These are phyloP conservation scores for Simalia tracyae DNA, from an alignment of 2,797 vertebrate genomes.

Conservation along the genomic window DNA sequence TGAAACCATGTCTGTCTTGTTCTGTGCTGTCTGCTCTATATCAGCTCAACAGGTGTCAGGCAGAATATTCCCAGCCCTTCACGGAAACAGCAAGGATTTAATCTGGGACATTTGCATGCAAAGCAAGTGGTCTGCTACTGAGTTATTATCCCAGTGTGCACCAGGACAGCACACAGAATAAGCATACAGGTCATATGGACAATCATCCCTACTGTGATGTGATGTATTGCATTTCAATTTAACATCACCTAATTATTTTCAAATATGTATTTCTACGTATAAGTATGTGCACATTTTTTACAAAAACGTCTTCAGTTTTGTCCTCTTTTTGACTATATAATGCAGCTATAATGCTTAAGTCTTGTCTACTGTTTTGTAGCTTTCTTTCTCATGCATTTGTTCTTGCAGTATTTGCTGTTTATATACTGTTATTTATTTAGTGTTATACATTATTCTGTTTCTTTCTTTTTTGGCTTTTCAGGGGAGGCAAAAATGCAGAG, in stretches of 20 bases:
- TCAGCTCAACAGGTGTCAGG: not conserved
- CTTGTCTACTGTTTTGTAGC: not conserved
- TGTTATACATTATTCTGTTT: not conserved
- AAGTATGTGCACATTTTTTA: too few species aligned
- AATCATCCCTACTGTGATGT: not conserved
- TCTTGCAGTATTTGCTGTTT: not conserved
- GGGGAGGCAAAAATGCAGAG: not conserved
- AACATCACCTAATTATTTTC: not conserved
- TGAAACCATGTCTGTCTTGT: not conserved
- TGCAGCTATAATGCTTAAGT: not conserved
- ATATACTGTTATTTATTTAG: not conserved
- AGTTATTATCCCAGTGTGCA: not conserved
- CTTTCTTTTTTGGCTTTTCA: not conserved
- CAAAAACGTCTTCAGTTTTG: not conserved
- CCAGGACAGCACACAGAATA: not conserved
- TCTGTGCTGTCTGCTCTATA: not conserved
- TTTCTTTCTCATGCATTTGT: not conserved
- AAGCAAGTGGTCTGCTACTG: not conserved
- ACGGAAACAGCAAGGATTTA: not conserved
- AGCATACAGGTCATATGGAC: not conserved
- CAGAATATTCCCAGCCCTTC: not conserved
- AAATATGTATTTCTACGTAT: not conserved
- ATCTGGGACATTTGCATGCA: not conserved
- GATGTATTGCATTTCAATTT: not conserved
- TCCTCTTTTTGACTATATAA: not conserved